Conservation (phyloP, 2,797 vertebrate genomes). For the Paramormyrops hopkinsi region DNA sequence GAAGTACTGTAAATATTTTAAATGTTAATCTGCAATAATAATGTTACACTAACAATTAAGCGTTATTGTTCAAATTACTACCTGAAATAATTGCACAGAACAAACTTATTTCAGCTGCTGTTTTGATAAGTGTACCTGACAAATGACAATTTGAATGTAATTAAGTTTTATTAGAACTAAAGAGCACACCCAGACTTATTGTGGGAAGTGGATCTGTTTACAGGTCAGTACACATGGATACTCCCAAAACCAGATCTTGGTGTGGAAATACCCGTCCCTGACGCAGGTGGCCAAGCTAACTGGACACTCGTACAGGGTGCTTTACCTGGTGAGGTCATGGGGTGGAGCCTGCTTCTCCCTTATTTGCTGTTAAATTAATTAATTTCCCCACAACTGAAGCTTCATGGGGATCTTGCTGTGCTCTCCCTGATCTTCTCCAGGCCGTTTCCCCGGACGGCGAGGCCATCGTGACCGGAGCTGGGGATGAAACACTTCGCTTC, state of each 20-base stretch:
- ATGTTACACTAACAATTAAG: neutral
- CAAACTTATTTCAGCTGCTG: neutral
- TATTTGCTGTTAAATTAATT: neutral
- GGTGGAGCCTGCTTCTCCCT: neutral
- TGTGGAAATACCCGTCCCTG: conserved; percentile 75
- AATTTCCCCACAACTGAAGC: neutral
- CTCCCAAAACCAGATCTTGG: conserved; percentile 78
- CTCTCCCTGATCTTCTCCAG: conserved; percentile 36
- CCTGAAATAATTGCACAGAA: neutral
- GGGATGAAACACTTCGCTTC: conserved; percentile 73
- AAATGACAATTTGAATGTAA: neutral
- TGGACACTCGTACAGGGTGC: conserved; percentile 72
- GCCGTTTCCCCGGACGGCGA: conserved; percentile 73
- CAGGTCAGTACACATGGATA: conserved; percentile 78
- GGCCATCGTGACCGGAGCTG: conserved; percentile 73
- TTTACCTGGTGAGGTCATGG: conserved; percentile 63
- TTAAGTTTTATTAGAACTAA: neutral
- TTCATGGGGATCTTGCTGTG: neutral
- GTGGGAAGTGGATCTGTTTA: neutral
- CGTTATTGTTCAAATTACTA: neutral
- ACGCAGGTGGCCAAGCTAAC: conserved; percentile 76
- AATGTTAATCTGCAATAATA: neutral
- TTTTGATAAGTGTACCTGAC: neutral
- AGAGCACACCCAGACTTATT: neutral
- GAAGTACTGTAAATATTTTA: neutral